Evolutionary conservation across 2,113 vertebrate genomes (phyloP).

Genomic region (Phalacrocorax pelagicus): DNA sequence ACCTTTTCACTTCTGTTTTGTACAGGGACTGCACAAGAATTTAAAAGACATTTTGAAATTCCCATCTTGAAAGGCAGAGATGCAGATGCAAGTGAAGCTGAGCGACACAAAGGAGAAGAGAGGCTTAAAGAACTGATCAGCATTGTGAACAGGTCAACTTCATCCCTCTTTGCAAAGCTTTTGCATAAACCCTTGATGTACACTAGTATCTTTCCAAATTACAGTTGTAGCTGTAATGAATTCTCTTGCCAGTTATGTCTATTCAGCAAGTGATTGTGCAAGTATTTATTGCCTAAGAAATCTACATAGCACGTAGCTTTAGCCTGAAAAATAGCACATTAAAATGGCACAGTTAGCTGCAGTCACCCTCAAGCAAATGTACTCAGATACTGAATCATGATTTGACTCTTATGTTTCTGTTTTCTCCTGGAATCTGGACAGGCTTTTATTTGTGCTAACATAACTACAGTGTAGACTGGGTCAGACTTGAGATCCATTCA

Average conservation of each 20-base stretch:
- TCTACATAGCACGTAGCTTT: neutral
- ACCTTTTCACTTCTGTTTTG: neutral
- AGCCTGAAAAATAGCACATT: neutral
- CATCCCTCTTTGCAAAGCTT: neutral
- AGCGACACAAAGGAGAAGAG: slow-evolving; percentile 86
- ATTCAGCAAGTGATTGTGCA: neutral
- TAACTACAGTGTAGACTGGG: neutral
- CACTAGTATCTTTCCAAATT: neutral
- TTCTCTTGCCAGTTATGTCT: neutral
- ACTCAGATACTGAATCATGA: neutral
- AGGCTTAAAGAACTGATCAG: slow-evolving; percentile 91
- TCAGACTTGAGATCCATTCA: neutral
- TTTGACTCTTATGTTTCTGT: neutral
- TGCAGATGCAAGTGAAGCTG: slow-evolving; percentile 86
- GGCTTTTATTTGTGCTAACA: neutral
- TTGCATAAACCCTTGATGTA: neutral
- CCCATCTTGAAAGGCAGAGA: slow-evolving; percentile 94
- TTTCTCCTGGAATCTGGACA: neutral
- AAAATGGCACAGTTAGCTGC: neutral
- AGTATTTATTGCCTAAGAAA: neutral
- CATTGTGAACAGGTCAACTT: slow-evolving; percentile 88
- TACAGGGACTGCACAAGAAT: slow-evolving; percentile 92
- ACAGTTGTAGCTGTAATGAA: neutral
- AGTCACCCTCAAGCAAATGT: neutral
- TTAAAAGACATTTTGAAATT: slow-evolving; percentile 94